Evolutionary conservation across 2,797 vertebrate species (phyloP).

Genomic region (Macropus fuliginosus): DNA sequence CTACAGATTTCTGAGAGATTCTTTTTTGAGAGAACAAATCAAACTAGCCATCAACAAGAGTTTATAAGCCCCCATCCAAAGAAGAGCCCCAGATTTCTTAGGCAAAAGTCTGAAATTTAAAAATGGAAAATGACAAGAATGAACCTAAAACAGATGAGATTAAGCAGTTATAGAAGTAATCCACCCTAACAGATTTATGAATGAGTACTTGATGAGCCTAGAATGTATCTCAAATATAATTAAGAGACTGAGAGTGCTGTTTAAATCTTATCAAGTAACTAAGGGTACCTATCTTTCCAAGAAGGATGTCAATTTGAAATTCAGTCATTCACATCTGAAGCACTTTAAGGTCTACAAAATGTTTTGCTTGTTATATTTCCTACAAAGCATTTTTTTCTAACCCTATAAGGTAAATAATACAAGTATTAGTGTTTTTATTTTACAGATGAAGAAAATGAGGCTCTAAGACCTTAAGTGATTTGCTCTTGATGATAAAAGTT

Average conservation of each 20-base stretch:
- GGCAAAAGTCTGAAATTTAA: not conserved
- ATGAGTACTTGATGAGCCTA: not conserved
- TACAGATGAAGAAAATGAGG: not conserved
- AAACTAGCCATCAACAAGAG: not conserved
- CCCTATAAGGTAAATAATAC: not conserved
- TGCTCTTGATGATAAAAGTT: not conserved
- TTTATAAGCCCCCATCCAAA: not conserved
- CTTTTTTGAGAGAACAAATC: not conserved
- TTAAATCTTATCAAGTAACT: not conserved
- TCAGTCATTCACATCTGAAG: not conserved
- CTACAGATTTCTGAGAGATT: not conserved
- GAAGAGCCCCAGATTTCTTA: not conserved
- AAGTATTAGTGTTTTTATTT: not conserved
- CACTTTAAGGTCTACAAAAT: not conserved
- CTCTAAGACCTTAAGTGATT: not conserved
- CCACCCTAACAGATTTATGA: not conserved
- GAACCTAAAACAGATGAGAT: not conserved
- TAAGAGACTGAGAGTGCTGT: not conserved
- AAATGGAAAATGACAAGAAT: not conserved
- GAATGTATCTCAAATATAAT: not conserved
- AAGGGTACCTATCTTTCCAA: not conserved
- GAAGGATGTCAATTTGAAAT: not conserved
- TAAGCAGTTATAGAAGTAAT: not conserved
- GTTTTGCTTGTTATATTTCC: not conserved
- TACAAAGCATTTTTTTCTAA: not conserved